These are phyloP conservation scores for Saccostrea glomerata DNA, from an alignment of 1,140 invertebrate genomes.

Conservation along the genomic window DNA sequence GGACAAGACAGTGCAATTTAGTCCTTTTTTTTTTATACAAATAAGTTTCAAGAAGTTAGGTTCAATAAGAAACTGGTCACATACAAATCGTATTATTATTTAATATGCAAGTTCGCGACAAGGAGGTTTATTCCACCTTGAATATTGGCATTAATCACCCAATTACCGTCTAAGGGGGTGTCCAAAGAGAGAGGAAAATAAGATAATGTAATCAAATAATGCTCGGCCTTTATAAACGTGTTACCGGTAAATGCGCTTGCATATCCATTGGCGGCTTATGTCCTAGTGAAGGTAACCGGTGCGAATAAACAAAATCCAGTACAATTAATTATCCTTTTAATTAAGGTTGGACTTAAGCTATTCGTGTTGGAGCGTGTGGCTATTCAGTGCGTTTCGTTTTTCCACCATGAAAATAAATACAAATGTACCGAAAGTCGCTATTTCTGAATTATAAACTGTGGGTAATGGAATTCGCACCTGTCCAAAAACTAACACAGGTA, in stretches of 20 bases:
- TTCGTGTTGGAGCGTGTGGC: conserved; percentile 1
- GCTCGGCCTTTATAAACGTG: neutral
- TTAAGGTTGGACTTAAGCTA: conserved; percentile 24
- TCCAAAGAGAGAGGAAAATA: neutral
- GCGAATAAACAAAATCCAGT: conserved; percentile 15
- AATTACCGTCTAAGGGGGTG: neutral
- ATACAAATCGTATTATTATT: conserved; percentile 18
- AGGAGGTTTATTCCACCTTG: neutral
- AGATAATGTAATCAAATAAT: conserved; percentile 33
- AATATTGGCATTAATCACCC: conserved; percentile 4
- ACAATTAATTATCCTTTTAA: conserved; percentile 26
- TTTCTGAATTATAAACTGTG: neutral
- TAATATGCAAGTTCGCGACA: neutral
- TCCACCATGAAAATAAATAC: neutral
- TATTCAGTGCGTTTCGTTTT: conserved; percentile 26
- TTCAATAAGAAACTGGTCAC: conserved; percentile 4
- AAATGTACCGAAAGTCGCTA: neutral
- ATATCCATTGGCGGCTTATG: neutral
- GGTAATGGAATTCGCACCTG: conserved; percentile 11
- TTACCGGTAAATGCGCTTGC: conserved; percentile 14
- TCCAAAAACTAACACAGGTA: neutral
- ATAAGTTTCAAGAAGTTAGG: neutral
- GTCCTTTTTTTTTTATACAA: neutral
- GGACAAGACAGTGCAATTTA: neutral
- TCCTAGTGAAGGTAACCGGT: conserved; percentile 1